Percentiles rank a stretch among this genome's conserved stretches.
Conservation (phyloP, 2,113 vertebrate species). For the Hiodon alosoides region DNA sequence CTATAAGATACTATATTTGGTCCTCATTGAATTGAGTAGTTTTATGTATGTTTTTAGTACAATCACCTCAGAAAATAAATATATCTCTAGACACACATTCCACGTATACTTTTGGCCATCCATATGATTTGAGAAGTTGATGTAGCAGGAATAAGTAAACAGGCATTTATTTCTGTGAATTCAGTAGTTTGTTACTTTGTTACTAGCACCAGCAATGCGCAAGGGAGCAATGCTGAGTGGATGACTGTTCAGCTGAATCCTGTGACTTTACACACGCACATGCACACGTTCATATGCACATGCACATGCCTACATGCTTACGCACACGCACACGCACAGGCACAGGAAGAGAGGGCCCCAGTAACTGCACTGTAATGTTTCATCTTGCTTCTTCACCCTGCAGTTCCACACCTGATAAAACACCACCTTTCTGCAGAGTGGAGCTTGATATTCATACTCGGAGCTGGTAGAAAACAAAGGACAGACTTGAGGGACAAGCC, state of each 20-base stretch:
- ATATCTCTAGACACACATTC: background rate
- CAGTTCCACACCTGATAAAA: background rate
- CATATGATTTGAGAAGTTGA: background rate
- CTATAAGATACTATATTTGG: background rate
- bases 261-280: too few relatives aligned
- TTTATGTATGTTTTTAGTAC: background rate
- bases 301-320: too few relatives aligned
- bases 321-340: too few relatives aligned
- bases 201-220: too few relatives aligned
- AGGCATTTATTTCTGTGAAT: too few relatives aligned
- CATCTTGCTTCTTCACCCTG: background rate
- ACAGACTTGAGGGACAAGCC: slow-evolving; percentile 2
- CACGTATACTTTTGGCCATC: background rate
- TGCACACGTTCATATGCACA: too few relatives aligned
- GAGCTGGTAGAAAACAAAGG: slow-evolving; percentile 1
- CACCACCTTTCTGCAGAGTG: background rate
- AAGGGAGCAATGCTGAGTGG: too few relatives aligned
- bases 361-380: background rate
- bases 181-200: too few relatives aligned
- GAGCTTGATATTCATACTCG: slow-evolving; percentile 6
- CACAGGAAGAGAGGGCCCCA: background rate
- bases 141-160: background rate
- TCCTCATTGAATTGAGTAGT: background rate
- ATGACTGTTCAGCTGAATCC: too few relatives aligned
- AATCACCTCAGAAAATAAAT: background rate